Base-by-base conservation (phyloP, 2,113 vertebrate species). In the Zingel zingel region DNA sequence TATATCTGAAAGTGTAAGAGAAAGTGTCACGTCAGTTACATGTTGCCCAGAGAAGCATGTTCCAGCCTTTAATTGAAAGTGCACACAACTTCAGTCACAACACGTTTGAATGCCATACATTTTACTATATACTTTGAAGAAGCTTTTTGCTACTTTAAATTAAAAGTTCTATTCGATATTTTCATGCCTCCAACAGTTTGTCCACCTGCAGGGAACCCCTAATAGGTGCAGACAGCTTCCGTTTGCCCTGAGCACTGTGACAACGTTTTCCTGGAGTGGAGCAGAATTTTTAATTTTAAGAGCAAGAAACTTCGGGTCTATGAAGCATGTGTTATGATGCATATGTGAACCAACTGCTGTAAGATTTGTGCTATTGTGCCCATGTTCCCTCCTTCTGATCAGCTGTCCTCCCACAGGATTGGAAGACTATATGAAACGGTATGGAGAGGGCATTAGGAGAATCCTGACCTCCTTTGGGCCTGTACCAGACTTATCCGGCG, bases 381-480 rank as follows among this genome's bases (percentile, higher is more conserved):
- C 33, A 6, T 61, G 19, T 51, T 77, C 15, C 23, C 43, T 19
- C 16, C 18, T 0, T 69, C 61, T 71, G 54, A 82, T 23, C 30
- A n/a, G 1, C n/a, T 87, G 43, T 84, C 10, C 64, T 70, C 63
- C 27, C 27, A 0, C 95, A 99, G 98, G 97, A 81, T 84, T 98
- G 79, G 85, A 95, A 33, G 96, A 95, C 91, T 99, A 99, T 30
- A 97, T 97, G 23, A 89, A 95, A 74, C 96, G 97, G 45, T 99
- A 99, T 33, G 89, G 94, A 1, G 95, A 95, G 54, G 96, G 97
- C 51, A 81, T 99, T 95, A 78, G 90, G 39, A 95, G 88, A 62
- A 94, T 99, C 68, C 93, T 98, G 75, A 94, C 83, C 74, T 95
- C 95, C 36, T 98, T 97, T 69, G 98, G 98, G 19, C 95, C 98